Evolutionary conservation across 2,797 vertebrate species (phyloP).

Genomic region (Heteromormyrus szaboi): DNA sequence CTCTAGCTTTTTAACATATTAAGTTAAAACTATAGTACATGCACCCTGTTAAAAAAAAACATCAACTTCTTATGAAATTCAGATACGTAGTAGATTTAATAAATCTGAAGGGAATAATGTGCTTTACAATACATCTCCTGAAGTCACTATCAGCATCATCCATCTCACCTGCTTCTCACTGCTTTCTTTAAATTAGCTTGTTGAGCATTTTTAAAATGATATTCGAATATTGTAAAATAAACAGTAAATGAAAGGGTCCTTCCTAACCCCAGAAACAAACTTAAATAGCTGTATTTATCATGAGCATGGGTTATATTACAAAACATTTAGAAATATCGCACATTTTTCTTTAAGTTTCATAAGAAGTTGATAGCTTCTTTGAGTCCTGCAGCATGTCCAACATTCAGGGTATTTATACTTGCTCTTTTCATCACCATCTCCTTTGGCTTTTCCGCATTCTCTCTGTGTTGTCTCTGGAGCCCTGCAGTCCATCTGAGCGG

Average conservation of each 20-base stretch:
- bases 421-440: constrained; percentile 24
- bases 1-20: not conserved
- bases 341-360: not conserved
- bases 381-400: not conserved
- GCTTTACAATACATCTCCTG: not conserved
- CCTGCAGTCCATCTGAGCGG: constrained; percentile 23
- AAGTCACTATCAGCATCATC: not conserved
- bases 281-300: not conserved
- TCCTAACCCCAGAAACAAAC: not conserved
- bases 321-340: not conserved
- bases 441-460: not conserved
- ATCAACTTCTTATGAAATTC: constrained; percentile 1
- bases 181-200: not conserved
- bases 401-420: constrained; percentile 24
- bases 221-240: not conserved
- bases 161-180: not conserved
- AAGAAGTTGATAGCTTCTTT: not conserved
- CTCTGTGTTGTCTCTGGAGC: not conserved
- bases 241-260: not conserved
- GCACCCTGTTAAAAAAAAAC: not conserved
- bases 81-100: not conserved
- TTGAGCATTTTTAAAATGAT: not conserved
- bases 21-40: not conserved
- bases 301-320: not conserved
- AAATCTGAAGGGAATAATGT: not conserved